Base-by-base conservation (phyloP, 64 coral and sea anemone genomes). In the Montipora foliosa region DNA sequence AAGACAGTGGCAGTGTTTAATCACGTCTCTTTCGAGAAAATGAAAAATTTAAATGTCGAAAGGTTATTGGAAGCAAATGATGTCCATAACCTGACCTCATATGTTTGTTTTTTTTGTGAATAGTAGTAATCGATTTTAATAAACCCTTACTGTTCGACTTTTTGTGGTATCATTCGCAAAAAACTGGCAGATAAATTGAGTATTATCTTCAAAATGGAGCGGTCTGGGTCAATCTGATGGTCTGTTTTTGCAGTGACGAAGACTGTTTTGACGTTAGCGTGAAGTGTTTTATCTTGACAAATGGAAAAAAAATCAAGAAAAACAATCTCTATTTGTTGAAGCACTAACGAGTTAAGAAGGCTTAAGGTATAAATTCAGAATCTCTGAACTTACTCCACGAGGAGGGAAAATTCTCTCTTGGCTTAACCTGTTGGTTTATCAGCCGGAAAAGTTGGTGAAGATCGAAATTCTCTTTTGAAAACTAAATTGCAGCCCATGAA, bases 241-340 rank as follows among this genome's bases (percentile, higher is more conserved):
- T 66, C 21, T 71, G 82, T 71, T 71, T 47, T 86, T 86, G 3
- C 20, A 61, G 24, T 71, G 68, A 71, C 5, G 17, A 5, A 71
- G 82, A 50, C 44, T 86, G 82, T 86, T 86, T 86, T 86, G 82
- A 86, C 82, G 70, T 86, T 48, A 47, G 19, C 47, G n/a, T 71
- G 15, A 82, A 86, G 82, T 86, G 82, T 86, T 86, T 70, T 86
- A 86, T 67, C 66, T 72, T 86, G 49, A 50, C 45, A 86, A 19
- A 78, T 49, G 16, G 49, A 50, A 49, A 37, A 78, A 78, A 78
- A 15, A 17, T 19, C 46, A 78, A 78, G 14, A 47, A 78, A 78
- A 47, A 78, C 44, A 19, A 47, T 48, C 46, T 78, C 46, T 13
- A 12, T 50, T 78, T 78, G 8, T 78, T 78, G 76, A 49, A 78